Conservation (phyloP, 1,140 invertebrate species). For the Drosophila lowei region DNA sequence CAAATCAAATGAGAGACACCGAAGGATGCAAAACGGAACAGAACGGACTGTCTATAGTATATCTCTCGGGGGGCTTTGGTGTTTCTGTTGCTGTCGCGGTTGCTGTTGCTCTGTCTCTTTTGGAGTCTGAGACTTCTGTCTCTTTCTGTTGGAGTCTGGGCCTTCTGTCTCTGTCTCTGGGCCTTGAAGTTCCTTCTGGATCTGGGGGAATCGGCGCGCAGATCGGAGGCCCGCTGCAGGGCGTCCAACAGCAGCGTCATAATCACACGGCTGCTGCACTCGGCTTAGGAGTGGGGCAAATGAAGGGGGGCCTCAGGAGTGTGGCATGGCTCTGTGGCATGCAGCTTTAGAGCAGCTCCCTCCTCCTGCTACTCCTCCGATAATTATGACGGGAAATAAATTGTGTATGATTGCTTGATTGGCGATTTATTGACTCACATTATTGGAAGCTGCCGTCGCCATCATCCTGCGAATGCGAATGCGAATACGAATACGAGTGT, state of each 20-base stretch:
- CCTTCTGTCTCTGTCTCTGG: slow-evolving; percentile 19
- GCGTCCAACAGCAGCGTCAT: slow-evolving; percentile 77
- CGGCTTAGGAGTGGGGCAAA: slow-evolving; percentile 20
- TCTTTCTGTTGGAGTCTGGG: slow-evolving; percentile 1
- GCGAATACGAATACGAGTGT: slow-evolving; percentile 9
- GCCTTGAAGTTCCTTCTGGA: slow-evolving; percentile 27
- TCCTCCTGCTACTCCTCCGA: slow-evolving; percentile 36
- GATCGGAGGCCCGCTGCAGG: slow-evolving; percentile 63
- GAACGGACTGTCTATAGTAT: slow-evolving; percentile 32
- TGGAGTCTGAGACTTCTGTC: slow-evolving; percentile 16
- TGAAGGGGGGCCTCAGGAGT: slow-evolving; percentile 7
- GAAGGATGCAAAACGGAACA: slow-evolving; percentile 57
- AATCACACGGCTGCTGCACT: slow-evolving; percentile 75
- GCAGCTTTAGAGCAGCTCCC: slow-evolving; percentile 12
- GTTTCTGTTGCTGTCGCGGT: slow-evolving; percentile 3
- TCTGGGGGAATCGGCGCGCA: slow-evolving; percentile 18
- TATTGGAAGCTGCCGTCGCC: slow-evolving; percentile 76
- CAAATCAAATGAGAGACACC: slow-evolving; percentile 63
- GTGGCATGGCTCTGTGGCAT: neutral
- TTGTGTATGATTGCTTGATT: slow-evolving; percentile 83
- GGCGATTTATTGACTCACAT: slow-evolving; percentile 83
- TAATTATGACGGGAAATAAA: slow-evolving; percentile 83
- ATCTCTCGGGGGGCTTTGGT: neutral
- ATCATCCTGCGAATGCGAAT: slow-evolving; percentile 24
- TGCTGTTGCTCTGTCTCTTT: slow-evolving; percentile 8